Evolutionary conservation across 2,797 vertebrate species (phyloP).

Genomic region (Typhlichthys eigenmanni): DNA sequence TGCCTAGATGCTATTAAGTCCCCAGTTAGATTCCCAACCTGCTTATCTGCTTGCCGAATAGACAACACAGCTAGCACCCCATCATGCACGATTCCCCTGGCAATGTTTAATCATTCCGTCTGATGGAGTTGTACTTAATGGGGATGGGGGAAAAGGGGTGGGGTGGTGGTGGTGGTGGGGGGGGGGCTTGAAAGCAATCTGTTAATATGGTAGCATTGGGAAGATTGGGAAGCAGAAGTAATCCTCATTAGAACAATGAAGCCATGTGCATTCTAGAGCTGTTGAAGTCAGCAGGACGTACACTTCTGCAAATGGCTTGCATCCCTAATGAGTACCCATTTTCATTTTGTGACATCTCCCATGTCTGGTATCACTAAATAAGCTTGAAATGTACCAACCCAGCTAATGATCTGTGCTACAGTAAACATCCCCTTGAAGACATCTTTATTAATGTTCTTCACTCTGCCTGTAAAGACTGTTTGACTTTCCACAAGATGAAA

Average conservation of each 20-base stretch:
- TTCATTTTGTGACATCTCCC: conserved; percentile 51
- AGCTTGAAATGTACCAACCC: conserved; percentile 43
- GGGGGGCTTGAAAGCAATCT: conserved; percentile 53
- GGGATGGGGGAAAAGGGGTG: background rate
- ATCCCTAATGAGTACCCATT: conserved; percentile 55
- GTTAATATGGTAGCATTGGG: conserved; percentile 34
- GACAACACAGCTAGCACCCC: too few species aligned
- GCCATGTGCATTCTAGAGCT: conserved; percentile 45
- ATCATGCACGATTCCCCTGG: too few species aligned
- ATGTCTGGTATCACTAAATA: conserved; percentile 58
- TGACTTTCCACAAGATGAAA: conserved; percentile 14
- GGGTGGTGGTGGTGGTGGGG: conserved; percentile 34
- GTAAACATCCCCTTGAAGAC: conserved; percentile 45
- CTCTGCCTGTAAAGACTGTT: conserved; percentile 10
- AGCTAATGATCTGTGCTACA: conserved; percentile 33
- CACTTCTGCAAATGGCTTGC: conserved; percentile 41
- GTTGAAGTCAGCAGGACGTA: conserved; percentile 46
- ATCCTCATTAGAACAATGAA: conserved; percentile 58
- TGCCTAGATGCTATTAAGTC: too few species aligned
- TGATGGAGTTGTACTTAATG: background rate
- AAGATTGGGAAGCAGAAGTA: conserved; percentile 22
- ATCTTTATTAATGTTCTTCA: conserved; percentile 34
- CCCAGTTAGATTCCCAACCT: too few species aligned
- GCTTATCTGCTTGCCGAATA: too few species aligned
- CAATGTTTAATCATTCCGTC: too few species aligned